phyloP scores from a whole-genome alignment of 2,113 vertebrate genomes.

The Pollachius pollachius region DNA sequence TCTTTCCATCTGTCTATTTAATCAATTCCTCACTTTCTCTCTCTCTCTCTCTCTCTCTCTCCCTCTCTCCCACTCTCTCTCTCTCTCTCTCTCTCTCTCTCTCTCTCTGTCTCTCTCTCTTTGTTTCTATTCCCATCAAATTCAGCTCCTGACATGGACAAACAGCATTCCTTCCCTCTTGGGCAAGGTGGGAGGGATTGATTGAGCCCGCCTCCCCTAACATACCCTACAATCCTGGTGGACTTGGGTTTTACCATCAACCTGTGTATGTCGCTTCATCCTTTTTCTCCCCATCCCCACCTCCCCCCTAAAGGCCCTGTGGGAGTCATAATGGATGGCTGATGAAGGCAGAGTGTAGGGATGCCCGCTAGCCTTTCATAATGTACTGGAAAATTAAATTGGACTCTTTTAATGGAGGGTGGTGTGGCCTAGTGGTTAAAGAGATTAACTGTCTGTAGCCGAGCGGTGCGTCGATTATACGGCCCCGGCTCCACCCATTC shows the following conservation, averaged over 20 bases:
- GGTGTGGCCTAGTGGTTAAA: background rate
- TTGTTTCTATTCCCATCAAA: slow-evolving; percentile 17
- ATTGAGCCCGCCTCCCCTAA: slow-evolving; percentile 12
- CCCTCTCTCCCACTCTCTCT: too few species aligned
- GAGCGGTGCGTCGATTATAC: background rate
- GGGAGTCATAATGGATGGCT: background rate
- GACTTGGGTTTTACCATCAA: slow-evolving; percentile 4
- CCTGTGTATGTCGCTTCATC: slow-evolving; percentile 4
- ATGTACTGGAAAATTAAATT: slow-evolving; percentile 1
- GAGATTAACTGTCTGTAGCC: background rate
- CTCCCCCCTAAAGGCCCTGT: background rate
- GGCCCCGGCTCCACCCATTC: background rate
- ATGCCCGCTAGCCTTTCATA: background rate
- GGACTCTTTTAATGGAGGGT: background rate
- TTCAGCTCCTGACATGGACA: slow-evolving; percentile 21
- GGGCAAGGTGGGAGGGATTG: background rate
- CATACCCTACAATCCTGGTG: slow-evolving; percentile 8
- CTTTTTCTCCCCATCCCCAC: background rate
- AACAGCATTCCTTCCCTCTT: slow-evolving; percentile 46
- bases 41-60: too few species aligned
- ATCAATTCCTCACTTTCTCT: background rate
- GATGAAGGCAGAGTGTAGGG: background rate
- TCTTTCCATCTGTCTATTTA: background rate
- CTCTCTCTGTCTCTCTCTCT: slow-evolving; percentile 5
- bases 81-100: background rate